Evolutionary conservation across 2,113 vertebrate species (phyloP).

Genomic region (Platichthys stellatus): DNA sequence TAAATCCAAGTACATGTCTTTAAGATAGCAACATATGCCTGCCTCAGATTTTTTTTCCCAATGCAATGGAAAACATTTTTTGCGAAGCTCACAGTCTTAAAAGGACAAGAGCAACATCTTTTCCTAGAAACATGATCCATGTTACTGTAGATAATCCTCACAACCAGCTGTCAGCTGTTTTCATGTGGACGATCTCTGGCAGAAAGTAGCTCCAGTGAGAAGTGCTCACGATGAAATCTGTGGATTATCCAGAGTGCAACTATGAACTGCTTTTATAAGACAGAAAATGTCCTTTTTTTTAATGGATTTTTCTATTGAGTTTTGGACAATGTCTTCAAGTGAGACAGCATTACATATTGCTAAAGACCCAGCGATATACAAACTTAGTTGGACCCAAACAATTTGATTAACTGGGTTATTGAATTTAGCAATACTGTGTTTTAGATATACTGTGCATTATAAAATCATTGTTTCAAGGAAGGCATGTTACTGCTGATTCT

Average conservation of each 20-base stretch:
- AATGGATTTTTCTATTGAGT: too few relatives aligned
- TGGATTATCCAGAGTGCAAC: slow-evolving; percentile 1
- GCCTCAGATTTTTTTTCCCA: background rate
- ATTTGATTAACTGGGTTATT: too few relatives aligned
- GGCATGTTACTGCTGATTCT: background rate
- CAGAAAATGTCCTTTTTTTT: too few relatives aligned
- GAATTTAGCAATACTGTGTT: too few relatives aligned
- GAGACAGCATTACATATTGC: too few relatives aligned
- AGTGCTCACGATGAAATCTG: background rate
- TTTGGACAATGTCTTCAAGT: too few relatives aligned
- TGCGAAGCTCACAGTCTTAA: background rate
- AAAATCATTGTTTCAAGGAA: too few relatives aligned
- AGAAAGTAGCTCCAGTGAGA: background rate
- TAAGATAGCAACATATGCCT: background rate
- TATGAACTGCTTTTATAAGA: too few relatives aligned
- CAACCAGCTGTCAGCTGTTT: slow-evolving; percentile 6
- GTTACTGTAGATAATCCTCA: slow-evolving; percentile 12
- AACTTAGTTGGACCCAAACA: too few relatives aligned
- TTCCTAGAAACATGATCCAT: slow-evolving; percentile 12
- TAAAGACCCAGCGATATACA: too few relatives aligned
- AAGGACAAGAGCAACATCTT: slow-evolving; percentile 3
- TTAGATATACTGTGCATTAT: too few relatives aligned
- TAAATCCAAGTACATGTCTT: background rate
- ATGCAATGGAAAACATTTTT: background rate
- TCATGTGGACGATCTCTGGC: background rate